phyloP scores from a whole-genome alignment of 2,113 vertebrate species.

The Coracopsis vasa region DNA sequence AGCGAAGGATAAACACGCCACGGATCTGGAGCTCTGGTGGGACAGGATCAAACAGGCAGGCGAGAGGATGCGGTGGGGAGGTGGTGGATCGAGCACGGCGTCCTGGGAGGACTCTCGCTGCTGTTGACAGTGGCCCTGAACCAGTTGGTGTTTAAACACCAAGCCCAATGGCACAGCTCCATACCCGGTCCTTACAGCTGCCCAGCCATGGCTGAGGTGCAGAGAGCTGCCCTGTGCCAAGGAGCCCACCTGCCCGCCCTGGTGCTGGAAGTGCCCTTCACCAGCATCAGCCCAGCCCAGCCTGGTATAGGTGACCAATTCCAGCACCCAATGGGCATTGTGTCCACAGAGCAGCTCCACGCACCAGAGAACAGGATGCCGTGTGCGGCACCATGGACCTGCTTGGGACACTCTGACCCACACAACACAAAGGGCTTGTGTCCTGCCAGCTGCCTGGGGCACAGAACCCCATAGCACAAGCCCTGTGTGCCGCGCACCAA shows the following conservation, averaged over 20 bases:
- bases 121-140: accelerated
- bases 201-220: accelerated
- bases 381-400: background rate
- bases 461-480: background rate
- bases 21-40: background rate
- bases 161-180: accelerated
- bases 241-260: background rate
- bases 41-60: background rate
- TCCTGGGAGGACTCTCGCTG: accelerated
- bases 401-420: background rate
- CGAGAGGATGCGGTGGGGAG: background rate
- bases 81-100: accelerated
- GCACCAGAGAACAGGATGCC: accelerated
- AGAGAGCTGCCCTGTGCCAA: background rate
- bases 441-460: background rate
- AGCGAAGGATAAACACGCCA: background rate
- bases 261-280: accelerated
- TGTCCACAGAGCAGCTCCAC: background rate
- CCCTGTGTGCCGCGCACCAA: background rate
- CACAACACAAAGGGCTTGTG: accelerated
- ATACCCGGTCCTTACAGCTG: accelerated
- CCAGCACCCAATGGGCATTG: background rate
- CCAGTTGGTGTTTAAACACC: background rate
- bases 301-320: background rate
- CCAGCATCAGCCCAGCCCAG: background rate